Evolutionary conservation across 2,113 vertebrate genomes (phyloP).

Genomic region (Picathartes gymnocephalus): DNA sequence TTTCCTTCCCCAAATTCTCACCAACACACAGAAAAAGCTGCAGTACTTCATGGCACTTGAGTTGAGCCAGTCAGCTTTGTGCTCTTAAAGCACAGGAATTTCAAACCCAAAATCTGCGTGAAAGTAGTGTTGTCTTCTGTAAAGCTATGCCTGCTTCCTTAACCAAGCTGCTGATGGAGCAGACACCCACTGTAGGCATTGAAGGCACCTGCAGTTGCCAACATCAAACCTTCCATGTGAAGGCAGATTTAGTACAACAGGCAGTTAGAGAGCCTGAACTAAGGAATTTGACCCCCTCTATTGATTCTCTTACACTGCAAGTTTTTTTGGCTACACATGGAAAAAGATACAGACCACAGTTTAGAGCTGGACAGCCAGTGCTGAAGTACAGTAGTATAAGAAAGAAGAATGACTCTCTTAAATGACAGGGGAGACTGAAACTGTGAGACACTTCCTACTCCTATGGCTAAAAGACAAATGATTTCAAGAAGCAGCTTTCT

Average conservation of each 20-base stretch:
- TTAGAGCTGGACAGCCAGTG: not conserved
- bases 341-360: not conserved
- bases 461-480: constrained; percentile 35
- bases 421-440: not conserved
- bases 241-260: not conserved
- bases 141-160: not conserved
- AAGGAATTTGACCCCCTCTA: not conserved
- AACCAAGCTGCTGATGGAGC: not conserved
- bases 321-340: not conserved
- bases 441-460: not conserved
- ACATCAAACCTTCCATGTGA: not conserved
- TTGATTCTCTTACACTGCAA: not conserved
- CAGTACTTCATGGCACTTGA: not conserved
- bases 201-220: not conserved
- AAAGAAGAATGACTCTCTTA: not conserved
- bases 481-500: constrained; percentile 9
- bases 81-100: not conserved
- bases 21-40: not conserved
- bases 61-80: not conserved
- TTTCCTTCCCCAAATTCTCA: not conserved
- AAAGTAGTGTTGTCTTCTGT: not conserved
- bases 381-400: not conserved
- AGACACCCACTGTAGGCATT: not conserved
- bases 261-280: not conserved
- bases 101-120: not conserved